Base-by-base conservation (phyloP, 2,888 invertebrate species). In the Tinea trinotella region DNA sequence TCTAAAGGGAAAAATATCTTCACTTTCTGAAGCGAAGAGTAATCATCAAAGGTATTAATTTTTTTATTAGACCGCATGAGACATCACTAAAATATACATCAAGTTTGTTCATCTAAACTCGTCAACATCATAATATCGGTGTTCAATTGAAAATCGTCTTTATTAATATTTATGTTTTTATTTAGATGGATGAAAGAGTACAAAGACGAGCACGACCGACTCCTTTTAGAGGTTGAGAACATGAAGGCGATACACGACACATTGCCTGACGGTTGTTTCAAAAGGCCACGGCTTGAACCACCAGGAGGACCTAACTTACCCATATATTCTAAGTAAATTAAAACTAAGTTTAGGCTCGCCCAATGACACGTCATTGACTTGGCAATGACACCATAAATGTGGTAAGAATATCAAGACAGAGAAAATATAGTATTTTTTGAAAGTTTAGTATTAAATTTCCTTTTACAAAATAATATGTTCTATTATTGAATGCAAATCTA, bases 261-360 rank as follows among this genome's bases (percentile, higher is more conserved):
- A 55, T 86, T 98, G 57, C 98, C 97, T 0, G 87, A 88, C 0
- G 89, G 89, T 1, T 97, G 97, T 75, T 94, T 91, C 80, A 94
- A 93, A 69, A 88, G 91, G 61, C 88, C 92, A 54, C 90, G 91
- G 58, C 85, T 96, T 35, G 96, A 96, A 71, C 92, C 92, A 4
- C 82, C 80, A 0, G 84, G 84, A 5, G 44, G 52, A 1, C 56
- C 54, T 88, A 78, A 24, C 22, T 17, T 46, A 17, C 46, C 46
- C 10, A 19, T 46, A 12, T 46, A 40, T 13, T 6, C 13, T 1
- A 15, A 40, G n/a, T 40, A 40, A 40, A n/a, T n/a, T n/a, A n/a
- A n/a, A n/a, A n/a, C n/a, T n/a, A n/a, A n/a, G n/a, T n/a, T n/a
- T n/a, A n/a, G n/a, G n/a, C n/a, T n/a, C n/a, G n/a, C n/a, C n/a